A percentile compares a stretch with the other conserved stretches of the same genome.
These are phyloP conservation scores for Meandrina meandrites DNA, from an alignment of 92 coral and sea anemone genomes.

Conservation along the genomic window DNA sequence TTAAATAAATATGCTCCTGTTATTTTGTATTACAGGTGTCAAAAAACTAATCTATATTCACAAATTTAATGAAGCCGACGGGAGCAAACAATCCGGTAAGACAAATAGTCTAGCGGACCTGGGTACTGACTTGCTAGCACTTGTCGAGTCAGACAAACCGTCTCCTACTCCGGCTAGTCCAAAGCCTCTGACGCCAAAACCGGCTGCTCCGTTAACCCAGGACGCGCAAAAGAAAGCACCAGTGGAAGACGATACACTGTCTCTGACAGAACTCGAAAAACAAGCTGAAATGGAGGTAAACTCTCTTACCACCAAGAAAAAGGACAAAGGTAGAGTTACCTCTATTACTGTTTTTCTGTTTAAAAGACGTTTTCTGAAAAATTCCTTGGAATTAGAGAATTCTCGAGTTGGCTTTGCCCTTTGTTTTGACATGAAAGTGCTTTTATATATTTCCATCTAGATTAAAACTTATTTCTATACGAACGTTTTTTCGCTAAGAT, in stretches of 20 bases:
- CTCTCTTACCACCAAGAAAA: constrained; percentile 47
- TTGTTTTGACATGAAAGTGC: not conserved
- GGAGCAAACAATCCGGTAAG: constrained; percentile 42
- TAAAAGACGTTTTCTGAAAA: not conserved
- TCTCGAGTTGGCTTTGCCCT: not conserved
- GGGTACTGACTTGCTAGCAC: constrained; percentile 75
- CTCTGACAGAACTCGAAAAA: constrained; percentile 83
- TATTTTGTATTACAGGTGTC: constrained; percentile 43
- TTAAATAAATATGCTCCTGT: not conserved
- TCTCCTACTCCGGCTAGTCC: constrained; percentile 6
- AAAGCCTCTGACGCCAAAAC: not conserved
- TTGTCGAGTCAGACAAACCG: constrained; percentile 62
- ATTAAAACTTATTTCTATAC: too few species aligned
- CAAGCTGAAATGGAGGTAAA: constrained; percentile 97
- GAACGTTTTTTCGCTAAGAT: too few species aligned
- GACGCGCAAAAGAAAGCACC: constrained; percentile 35
- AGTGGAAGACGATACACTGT: constrained; percentile 54
- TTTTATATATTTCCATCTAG: too few species aligned
- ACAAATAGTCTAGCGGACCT: constrained; percentile 59
- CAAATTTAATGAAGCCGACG: constrained; percentile 57
- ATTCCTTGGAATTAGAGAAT: not conserved
- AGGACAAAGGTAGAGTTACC: constrained; percentile 10
- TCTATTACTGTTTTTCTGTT: not conserved
- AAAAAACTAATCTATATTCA: constrained; percentile 79
- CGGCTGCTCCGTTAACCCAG: constrained; percentile 43